These are phyloP conservation scores for Venusia cambrica DNA, from an alignment of 2,888 invertebrate species.

Conservation along the genomic window DNA sequence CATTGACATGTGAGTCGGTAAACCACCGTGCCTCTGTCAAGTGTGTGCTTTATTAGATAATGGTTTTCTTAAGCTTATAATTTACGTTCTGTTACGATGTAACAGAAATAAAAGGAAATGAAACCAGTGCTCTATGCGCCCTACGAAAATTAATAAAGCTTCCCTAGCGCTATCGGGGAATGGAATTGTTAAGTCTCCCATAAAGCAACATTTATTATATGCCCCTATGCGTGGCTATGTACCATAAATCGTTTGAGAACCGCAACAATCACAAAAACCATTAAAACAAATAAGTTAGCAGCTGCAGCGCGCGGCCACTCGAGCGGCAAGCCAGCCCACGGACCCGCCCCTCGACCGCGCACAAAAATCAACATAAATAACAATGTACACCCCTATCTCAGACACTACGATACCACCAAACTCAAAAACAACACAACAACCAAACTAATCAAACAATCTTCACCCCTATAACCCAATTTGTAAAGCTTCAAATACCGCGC, in stretches of 20 bases:
- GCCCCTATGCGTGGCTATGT: slow-evolving; percentile 52
- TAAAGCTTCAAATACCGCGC: slow-evolving; percentile 33
- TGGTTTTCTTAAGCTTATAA: too few relatives aligned
- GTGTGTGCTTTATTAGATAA: too few relatives aligned
- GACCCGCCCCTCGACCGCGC: slow-evolving; percentile 69
- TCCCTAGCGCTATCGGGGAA: slow-evolving; percentile 12
- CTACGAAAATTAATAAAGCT: slow-evolving; percentile 7
- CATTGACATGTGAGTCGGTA: too few relatives aligned
- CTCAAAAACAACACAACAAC: slow-evolving; percentile 35
- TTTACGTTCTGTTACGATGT: too few relatives aligned
- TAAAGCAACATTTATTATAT: slow-evolving; percentile 42
- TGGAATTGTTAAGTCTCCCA: slow-evolving; percentile 46
- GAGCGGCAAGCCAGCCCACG: slow-evolving; percentile 65
- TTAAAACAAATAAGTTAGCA: slow-evolving; percentile 74
- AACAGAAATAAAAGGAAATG: too few relatives aligned
- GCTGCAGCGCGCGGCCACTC: slow-evolving; percentile 68
- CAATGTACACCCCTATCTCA: slow-evolving; percentile 80
- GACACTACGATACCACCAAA: slow-evolving; percentile 55
- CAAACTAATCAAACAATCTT: slow-evolving; percentile 29
- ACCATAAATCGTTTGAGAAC: slow-evolving; percentile 51
- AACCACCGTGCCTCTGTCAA: too few relatives aligned
- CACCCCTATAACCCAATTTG: slow-evolving; percentile 24
- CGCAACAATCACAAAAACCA: slow-evolving; percentile 66
- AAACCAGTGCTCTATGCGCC: background rate
- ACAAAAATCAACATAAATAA: slow-evolving; percentile 81